phyloP scores from a whole-genome alignment of 2,888 invertebrate species.

The Agonopterix subpropinquella region DNA sequence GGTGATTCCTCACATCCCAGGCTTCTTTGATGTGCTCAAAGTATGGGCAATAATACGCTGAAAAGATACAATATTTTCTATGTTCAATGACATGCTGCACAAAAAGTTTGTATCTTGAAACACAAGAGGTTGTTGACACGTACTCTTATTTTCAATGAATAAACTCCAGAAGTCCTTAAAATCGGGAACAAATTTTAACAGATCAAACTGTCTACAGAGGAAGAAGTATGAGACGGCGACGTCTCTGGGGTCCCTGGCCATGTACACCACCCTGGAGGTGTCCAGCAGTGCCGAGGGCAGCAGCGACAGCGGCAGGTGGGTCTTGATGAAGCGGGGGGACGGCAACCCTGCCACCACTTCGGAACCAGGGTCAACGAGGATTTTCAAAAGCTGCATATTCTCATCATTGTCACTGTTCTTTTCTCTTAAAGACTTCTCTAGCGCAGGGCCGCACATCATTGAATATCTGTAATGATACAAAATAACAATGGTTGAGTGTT shows the following conservation, averaged over 20 bases:
- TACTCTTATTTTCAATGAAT: conserved; percentile 67
- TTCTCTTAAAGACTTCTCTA: too few relatives aligned
- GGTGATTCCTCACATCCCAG: conserved; percentile 78
- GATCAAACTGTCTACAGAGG: conserved; percentile 71
- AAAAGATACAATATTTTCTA: conserved; percentile 11
- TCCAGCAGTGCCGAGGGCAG: conserved; percentile 75
- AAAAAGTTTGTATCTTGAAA: conserved; percentile 9
- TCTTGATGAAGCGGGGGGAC: conserved; percentile 36
- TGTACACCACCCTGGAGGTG: conserved; percentile 78
- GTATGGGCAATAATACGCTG: conserved; percentile 85
- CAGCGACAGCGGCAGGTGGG: conserved; percentile 82
- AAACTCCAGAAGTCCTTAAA: conserved; percentile 81
- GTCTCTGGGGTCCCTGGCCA: conserved; percentile 88
- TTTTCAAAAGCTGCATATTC: background rate
- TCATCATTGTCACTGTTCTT: background rate
- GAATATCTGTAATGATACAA: too few relatives aligned
- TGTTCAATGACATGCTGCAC: too few relatives aligned
- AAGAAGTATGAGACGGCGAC: conserved; percentile 86
- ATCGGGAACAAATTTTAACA: conserved; percentile 71
- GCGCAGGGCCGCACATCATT: too few relatives aligned
- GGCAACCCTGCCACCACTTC: conserved; percentile 4
- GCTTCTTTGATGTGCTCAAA: conserved; percentile 88
- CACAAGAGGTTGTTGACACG: conserved; percentile 23
- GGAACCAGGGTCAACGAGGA: too few relatives aligned
- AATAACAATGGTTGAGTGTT: background rate